Conservation (phyloP, 2,797 vertebrate species). For the Ara ararauna region DNA sequence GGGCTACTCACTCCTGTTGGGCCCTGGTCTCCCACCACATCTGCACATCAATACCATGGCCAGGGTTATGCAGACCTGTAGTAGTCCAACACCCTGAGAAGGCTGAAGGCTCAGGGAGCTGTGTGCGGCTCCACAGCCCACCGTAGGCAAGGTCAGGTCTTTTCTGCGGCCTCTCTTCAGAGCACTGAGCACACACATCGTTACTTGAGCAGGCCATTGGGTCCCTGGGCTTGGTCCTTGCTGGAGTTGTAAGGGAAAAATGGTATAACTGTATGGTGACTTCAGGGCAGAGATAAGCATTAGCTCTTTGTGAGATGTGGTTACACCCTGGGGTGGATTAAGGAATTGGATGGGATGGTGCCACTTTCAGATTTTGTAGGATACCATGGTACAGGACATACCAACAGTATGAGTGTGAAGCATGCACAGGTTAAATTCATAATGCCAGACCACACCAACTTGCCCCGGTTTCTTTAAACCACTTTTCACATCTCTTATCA, state of each 20-base stretch:
- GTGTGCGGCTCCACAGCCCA: not conserved
- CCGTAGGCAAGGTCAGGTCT: not conserved
- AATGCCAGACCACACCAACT: not conserved
- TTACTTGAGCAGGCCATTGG: not conserved
- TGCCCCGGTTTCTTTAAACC: constrained; percentile 1
- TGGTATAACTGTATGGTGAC: not conserved
- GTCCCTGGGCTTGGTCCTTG: not conserved
- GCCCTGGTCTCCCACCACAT: not conserved
- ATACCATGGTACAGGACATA: not conserved
- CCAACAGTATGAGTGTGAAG: not conserved
- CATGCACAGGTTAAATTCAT: constrained; percentile 3
- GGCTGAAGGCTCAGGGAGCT: not conserved
- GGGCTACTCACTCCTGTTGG: not conserved
- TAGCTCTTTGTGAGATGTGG: constrained; percentile 1
- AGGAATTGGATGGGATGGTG: not conserved
- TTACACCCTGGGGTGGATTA: not conserved
- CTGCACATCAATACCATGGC: rapidly evolving
- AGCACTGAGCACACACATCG: not conserved
- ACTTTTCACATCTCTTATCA: not conserved
- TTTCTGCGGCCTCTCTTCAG: not conserved
- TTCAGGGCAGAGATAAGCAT: not conserved
- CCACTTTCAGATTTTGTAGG: not conserved
- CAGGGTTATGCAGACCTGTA: not conserved
- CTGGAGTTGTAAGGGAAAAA: not conserved
- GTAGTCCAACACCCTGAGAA: not conserved